phyloP scores from a whole-genome alignment of 2,888 invertebrate species.

The Salpingus planirostris region DNA sequence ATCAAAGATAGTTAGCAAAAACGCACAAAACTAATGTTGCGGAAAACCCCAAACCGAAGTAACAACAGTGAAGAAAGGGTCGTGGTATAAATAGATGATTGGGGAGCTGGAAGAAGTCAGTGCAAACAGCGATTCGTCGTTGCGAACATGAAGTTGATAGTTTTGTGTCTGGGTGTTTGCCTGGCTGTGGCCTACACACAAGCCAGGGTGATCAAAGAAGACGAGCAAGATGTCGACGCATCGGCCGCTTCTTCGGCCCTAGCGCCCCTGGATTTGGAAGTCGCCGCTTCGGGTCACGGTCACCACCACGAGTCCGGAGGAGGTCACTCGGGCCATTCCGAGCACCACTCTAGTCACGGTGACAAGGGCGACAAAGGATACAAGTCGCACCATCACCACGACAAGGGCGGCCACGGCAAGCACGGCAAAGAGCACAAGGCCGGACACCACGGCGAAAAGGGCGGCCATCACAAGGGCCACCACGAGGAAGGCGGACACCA shows the following conservation, averaged over 20 bases:
- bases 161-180: constrained; percentile 32
- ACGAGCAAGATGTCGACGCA: no score
- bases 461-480: constrained; percentile 72
- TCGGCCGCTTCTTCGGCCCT: constrained; percentile 13
- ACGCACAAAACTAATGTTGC: constrained; percentile 28
- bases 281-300: constrained; percentile 40
- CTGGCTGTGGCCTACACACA: constrained; percentile 26
- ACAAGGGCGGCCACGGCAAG: constrained; percentile 65
- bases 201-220: constrained; percentile 31
- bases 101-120: constrained; percentile 6
- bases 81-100: constrained; percentile 30
- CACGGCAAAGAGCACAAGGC: constrained; percentile 72
- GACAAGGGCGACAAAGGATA: constrained; percentile 74
- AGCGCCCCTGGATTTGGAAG: constrained; percentile 38
- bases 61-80: constrained; percentile 23
- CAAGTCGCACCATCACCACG: constrained; percentile 64
- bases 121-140: no score
- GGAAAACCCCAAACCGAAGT: constrained; percentile 29
- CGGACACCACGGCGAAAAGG: constrained; percentile 67
- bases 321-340: constrained; percentile 59
- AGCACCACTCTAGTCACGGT: constrained; percentile 62
- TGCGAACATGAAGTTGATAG: constrained; percentile 32
- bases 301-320: constrained; percentile 54
- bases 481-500: constrained; percentile 69
- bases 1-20: constrained; percentile 20